Evolutionary conservation across 2,113 vertebrate species (phyloP), one percentile per base, ranked within the genome.

Genomic region (Argyrosomus japonicus): DNA sequence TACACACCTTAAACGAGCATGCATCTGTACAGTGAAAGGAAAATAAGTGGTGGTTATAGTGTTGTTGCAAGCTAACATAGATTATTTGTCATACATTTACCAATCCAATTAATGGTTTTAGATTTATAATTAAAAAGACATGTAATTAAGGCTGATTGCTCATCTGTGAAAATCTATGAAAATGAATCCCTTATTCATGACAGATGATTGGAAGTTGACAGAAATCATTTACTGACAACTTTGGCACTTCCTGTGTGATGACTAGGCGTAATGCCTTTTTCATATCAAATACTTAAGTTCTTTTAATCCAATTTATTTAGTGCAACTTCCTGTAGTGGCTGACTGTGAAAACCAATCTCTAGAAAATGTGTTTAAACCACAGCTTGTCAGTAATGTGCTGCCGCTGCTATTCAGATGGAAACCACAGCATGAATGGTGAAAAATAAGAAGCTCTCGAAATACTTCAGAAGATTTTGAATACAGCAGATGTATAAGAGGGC

Each of bases 301-400:
- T 72, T 73, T 78, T 81, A 74, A 87, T 86, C 29, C 67, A 77
- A 57, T 84, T 74, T 56, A 65, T 74, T 64, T 65, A 47, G 51
- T 11, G 27, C 40, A 62, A 64, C 48, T 77, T 63, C 60, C 79
- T 83, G 54, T 56, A 47, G 51, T 56, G 64, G 47, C 61, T 85
- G 78, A 56, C 17, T 64, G 68, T 43, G 50, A 83, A 83, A 87
- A 75, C 47, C 63, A 85, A 71, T 81, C 79, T 67, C 48, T 32
- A 65, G 62, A 61, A 79, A 77, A 74, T 81, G 69, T 79, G 25
- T 74, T 63, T 69, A 85, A 84, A 79, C 51, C 75, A 85, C 77
- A 81, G 73, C 29, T 62, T 51, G 57, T 78, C 61, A 80, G 54
- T 81, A 85, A 79, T 86, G 78, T 74, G 69, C 75, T 75, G 75